Evolutionary conservation across 2,888 invertebrate genomes (phyloP).

Genomic region (Leuctra nigra): DNA sequence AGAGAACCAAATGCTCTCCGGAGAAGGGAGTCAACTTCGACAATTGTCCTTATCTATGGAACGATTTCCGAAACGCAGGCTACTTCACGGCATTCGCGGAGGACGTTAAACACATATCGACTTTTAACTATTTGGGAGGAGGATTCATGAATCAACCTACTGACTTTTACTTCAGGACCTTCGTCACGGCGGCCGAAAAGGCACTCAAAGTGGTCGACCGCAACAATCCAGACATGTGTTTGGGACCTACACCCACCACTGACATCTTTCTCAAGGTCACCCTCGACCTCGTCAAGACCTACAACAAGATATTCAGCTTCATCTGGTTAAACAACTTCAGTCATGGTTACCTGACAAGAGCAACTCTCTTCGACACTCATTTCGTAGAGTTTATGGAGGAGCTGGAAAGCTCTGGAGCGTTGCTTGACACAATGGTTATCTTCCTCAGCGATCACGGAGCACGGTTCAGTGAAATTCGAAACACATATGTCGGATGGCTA

Average conservation of each 20-base stretch:
- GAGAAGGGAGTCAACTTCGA: conserved; percentile 47
- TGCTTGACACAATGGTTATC: conserved; percentile 60
- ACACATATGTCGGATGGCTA: conserved; percentile 63
- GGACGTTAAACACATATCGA: conserved; percentile 64
- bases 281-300: conserved; percentile 57
- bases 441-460: conserved; percentile 76
- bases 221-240: conserved; percentile 49
- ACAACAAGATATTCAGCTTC: conserved; percentile 58
- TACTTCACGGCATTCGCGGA: conserved; percentile 77
- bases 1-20: conserved; percentile 32
- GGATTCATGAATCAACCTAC: conserved; percentile 69
- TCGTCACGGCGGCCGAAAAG: conserved; percentile 52
- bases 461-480: conserved; percentile 64
- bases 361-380: conserved; percentile 58
- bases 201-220: conserved; percentile 33
- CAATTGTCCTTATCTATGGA: conserved; percentile 70
- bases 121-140: conserved; percentile 64
- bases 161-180: conserved; percentile 74
- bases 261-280: conserved; percentile 64
- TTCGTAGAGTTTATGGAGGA: conserved; percentile 51
- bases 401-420: conserved; percentile 50
- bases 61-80: conserved; percentile 58
- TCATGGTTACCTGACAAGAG: conserved; percentile 60
- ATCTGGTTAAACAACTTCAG: conserved; percentile 76
- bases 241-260: conserved; percentile 56